Conservation (phyloP, 2,113 vertebrate species). For the Larimichthys crocea region DNA sequence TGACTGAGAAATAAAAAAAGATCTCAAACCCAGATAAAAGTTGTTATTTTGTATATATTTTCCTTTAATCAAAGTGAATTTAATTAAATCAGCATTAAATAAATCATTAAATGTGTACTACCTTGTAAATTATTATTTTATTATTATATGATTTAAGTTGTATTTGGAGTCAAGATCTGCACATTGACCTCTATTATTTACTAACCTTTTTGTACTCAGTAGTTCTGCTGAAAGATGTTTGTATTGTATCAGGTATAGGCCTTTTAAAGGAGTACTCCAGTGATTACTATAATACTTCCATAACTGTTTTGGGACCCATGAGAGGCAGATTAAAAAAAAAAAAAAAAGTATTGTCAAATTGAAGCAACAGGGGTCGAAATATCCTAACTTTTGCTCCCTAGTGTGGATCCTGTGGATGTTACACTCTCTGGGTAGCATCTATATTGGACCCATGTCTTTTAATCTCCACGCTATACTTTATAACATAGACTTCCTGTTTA, state of each 20-base stretch:
- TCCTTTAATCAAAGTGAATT: neutral
- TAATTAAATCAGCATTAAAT: too few species aligned
- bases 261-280: neutral
- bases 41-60: constrained; percentile 3
- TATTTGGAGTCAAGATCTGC: neutral
- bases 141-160: neutral
- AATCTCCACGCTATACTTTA: neutral
- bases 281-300: constrained; percentile 11
- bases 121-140: neutral
- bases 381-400: neutral
- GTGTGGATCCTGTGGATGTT: neutral
- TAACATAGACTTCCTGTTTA: neutral
- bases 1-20: neutral
- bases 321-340: neutral
- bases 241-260: too few species aligned
- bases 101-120: neutral
- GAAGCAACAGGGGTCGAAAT: neutral
- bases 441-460: neutral
- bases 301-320: neutral
- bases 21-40: neutral
- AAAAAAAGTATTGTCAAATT: neutral
- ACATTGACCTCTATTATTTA: neutral
- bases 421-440: neutral
- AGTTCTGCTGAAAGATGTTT: neutral
- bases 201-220: neutral